Conservation (phyloP, 1,140 invertebrate species). For the Dysdera silvatica region DNA sequence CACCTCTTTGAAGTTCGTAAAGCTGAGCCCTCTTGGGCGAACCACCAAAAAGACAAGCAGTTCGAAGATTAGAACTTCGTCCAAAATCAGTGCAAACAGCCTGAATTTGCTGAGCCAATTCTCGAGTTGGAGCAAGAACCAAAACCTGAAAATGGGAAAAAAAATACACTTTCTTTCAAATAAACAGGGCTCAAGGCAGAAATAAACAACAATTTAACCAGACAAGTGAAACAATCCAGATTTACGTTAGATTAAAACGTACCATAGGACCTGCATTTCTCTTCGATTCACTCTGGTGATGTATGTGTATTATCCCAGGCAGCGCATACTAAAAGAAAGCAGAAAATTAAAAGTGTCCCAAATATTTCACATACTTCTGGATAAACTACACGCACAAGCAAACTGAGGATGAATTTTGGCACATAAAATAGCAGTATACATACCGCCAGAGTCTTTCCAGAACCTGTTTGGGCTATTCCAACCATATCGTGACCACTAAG, state of each 20-base stretch:
- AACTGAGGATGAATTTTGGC: neutral
- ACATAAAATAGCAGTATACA: conserved; percentile 30
- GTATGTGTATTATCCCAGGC: conserved; percentile 50
- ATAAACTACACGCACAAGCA: too few species aligned
- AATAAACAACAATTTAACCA: neutral
- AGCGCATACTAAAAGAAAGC: conserved; percentile 49
- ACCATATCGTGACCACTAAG: conserved; percentile 82
- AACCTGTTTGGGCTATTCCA: conserved; percentile 89
- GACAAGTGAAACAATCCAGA: neutral
- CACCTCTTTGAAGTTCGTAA: conserved; percentile 44
- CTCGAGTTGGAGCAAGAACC: conserved; percentile 94
- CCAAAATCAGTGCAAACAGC: conserved; percentile 97
- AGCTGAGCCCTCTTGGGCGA: conserved; percentile 69
- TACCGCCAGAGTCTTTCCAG: conserved; percentile 73
- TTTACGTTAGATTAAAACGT: neutral
- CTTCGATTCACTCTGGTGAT: conserved; percentile 43
- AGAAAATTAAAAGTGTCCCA: too few species aligned
- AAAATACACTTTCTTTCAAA: neutral
- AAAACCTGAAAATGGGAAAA: conserved; percentile 38
- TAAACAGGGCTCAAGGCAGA: neutral
- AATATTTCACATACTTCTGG: too few species aligned
- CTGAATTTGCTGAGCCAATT: conserved; percentile 98
- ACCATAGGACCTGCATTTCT: conserved; percentile 46
- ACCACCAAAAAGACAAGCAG: conserved; percentile 96
- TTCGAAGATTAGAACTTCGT: conserved; percentile 79